Evolutionary conservation across 2,797 vertebrate species (phyloP).

Genomic region (Chiroxiphia lanceolata): DNA sequence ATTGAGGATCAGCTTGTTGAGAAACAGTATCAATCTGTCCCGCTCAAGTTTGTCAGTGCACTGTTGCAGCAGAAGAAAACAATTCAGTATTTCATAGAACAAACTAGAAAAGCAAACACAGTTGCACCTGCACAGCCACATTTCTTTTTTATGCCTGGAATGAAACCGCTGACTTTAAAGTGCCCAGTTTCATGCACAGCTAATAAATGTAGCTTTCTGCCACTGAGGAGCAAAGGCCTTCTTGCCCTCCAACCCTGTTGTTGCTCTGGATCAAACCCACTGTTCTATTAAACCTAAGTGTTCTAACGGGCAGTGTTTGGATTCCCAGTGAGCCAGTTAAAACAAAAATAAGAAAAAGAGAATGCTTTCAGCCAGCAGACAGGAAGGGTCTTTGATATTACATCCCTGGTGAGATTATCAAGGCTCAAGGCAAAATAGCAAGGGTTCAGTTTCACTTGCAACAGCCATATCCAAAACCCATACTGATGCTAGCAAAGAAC

Average conservation of each 20-base stretch:
- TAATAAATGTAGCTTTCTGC: not conserved
- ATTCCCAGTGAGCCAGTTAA: not conserved
- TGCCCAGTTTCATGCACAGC: not conserved
- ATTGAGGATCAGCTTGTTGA: slow-evolving; percentile 97
- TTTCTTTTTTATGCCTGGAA: not conserved
- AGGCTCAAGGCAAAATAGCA: not conserved
- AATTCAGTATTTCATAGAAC: not conserved
- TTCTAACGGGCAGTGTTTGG: not conserved
- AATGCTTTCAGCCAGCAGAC: not conserved
- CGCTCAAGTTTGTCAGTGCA: slow-evolving; percentile 95
- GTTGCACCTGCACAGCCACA: not conserved
- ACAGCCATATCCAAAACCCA: not conserved
- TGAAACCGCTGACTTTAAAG: not conserved
- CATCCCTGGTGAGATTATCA: not conserved
- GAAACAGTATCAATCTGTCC: slow-evolving; percentile 93
- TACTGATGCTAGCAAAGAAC: not conserved
- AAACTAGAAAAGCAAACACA: not conserved
- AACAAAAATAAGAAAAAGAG: not conserved
- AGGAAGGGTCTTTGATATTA: not conserved
- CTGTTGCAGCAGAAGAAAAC: slow-evolving; percentile 72
- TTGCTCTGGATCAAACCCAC: not conserved
- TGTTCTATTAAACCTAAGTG: not conserved
- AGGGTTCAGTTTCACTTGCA: not conserved
- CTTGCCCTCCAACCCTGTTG: not conserved
- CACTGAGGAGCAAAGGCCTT: not conserved